Conservation (phyloP, 2,113 vertebrate genomes). For the Callithrix jacchus region DNA sequence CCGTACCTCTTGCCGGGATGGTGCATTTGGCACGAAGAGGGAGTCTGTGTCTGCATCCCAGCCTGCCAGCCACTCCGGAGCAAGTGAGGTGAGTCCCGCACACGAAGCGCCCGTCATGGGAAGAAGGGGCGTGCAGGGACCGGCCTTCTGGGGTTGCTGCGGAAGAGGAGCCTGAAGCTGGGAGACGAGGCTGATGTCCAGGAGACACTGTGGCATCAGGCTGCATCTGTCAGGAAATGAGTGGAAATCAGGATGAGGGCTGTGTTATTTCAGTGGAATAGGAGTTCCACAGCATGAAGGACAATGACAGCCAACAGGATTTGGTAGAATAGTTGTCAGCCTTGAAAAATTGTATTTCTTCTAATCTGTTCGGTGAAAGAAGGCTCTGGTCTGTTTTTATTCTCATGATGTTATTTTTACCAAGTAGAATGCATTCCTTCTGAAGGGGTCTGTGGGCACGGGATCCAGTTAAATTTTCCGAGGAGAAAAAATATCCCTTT, state of each 20-base stretch:
- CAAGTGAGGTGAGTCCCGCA: too few species aligned
- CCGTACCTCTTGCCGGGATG: not conserved
- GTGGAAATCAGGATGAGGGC: accelerated
- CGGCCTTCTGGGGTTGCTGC: accelerated
- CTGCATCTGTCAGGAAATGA: accelerated
- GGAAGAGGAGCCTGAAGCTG: accelerated
- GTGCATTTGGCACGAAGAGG: not conserved
- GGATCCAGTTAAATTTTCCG: not conserved
- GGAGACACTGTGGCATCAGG: accelerated
- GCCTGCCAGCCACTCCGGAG: accelerated
- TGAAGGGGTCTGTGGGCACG: not conserved
- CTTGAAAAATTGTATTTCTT: not conserved
- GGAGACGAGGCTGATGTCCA: accelerated
- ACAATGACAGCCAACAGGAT: not conserved
- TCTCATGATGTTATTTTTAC: not conserved
- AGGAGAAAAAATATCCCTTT: not conserved
- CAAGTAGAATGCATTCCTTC: accelerated
- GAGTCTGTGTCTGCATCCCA: too few species aligned
- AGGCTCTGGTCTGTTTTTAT: accelerated
- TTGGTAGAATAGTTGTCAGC: not conserved
- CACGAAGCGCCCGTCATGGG: accelerated
- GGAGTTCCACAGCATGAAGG: not conserved
- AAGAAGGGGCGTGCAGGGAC: accelerated
- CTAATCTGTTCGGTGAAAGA: not conserved
- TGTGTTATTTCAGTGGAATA: not conserved